Percentiles rank a stretch among this genome's conserved stretches.
Evolutionary conservation across 64 coral and sea anemone species (phyloP).

Genomic region (Platygyra sinensis): DNA sequence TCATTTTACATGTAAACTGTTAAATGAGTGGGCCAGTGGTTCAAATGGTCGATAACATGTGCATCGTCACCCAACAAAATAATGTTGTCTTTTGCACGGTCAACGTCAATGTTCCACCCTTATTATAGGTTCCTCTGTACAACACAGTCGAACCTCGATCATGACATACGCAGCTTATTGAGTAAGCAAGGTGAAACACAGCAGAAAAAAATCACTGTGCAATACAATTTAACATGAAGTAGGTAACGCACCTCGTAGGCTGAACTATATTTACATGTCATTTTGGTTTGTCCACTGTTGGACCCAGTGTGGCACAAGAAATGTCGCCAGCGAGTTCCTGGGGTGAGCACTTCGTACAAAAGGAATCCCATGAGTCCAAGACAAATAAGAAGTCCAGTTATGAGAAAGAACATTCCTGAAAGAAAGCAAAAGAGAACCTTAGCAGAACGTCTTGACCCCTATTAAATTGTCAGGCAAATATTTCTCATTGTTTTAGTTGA

Average conservation of each 20-base stretch:
- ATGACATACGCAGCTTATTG: too few relatives aligned
- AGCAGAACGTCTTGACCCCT: background rate
- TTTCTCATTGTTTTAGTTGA: too few relatives aligned
- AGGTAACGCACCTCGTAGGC: background rate
- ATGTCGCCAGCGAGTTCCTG: conserved; percentile 48
- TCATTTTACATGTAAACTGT: background rate
- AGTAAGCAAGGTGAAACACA: too few relatives aligned
- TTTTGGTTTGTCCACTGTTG: background rate
- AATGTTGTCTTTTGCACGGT: too few relatives aligned
- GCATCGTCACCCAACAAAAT: background rate
- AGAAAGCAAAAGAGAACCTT: background rate
- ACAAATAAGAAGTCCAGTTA: conserved; percentile 22
- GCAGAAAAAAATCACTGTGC: too few relatives aligned
- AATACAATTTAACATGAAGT: background rate
- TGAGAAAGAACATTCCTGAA: conserved; percentile 10
- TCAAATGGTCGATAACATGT: background rate
- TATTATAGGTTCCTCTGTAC: too few relatives aligned
- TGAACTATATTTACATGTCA: background rate
- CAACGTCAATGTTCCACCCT: too few relatives aligned
- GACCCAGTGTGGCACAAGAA: conserved; percentile 39
- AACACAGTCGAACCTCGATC: too few relatives aligned
- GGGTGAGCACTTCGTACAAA: conserved; percentile 43
- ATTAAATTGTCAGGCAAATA: too few relatives aligned
- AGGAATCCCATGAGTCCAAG: conserved; percentile 31
- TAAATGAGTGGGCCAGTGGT: background rate